Conservation (phyloP, 1,140 invertebrate genomes). For the Brachionus angularis region DNA sequence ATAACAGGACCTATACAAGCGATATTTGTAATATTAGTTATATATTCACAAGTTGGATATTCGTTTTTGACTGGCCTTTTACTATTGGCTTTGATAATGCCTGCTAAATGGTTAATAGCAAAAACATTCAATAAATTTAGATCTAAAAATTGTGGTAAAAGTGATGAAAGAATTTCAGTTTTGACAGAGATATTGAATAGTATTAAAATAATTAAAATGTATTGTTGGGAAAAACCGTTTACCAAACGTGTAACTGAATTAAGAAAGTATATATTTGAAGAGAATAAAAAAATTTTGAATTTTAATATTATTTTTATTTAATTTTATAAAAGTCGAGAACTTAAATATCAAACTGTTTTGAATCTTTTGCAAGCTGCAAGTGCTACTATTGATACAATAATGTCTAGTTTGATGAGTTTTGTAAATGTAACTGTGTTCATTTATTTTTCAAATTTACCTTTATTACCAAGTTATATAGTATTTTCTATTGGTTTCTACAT, state of each 20-base stretch:
- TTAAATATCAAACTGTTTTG: conserved; percentile 4
- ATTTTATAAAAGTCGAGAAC: conserved; percentile 2
- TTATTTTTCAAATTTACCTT: neutral
- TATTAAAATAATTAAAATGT: conserved; percentile 84
- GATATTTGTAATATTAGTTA: conserved; percentile 14
- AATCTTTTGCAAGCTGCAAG: conserved; percentile 14
- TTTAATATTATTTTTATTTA: neutral
- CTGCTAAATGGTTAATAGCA: conserved; percentile 23
- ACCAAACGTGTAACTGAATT: neutral
- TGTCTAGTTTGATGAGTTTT: conserved; percentile 36
- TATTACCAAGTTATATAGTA: conserved; percentile 34
- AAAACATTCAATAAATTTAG: conserved; percentile 10
- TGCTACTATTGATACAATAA: conserved; percentile 35
- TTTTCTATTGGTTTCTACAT: conserved; percentile 43
- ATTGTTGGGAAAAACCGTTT: conserved; percentile 54
- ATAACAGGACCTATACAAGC: conserved; percentile 32
- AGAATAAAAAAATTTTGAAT: neutral
- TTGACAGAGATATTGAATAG: conserved; percentile 88
- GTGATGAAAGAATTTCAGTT: conserved; percentile 73
- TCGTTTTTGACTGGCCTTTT: conserved; percentile 15
- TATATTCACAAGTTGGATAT: conserved; percentile 9
- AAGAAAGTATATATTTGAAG: conserved; percentile 42
- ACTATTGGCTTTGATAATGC: conserved; percentile 5
- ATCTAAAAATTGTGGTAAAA: conserved; percentile 31
- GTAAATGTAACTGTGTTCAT: conserved; percentile 38